Evolutionary conservation across 2,888 invertebrate genomes (phyloP), one percentile per base, ranked within the genome.

Genomic region (Xestia xanthographa): DNA sequence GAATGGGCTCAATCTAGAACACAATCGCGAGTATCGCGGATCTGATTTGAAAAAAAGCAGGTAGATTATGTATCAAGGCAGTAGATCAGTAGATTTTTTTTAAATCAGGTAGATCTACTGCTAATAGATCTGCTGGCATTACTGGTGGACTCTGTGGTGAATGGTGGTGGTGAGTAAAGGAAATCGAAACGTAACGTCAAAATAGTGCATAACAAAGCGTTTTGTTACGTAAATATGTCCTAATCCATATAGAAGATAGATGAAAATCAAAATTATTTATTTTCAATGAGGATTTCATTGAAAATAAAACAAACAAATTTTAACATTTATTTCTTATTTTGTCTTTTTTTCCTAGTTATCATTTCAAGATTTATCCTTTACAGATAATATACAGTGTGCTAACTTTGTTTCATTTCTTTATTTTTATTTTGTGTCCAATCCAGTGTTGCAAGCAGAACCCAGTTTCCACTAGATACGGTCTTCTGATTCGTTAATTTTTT

Each of bases 401-500:
- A 63, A 41, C 63, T 26, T n/a, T 63, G 75, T 41, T 43, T 62
- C 34, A 1, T 9, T 12, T 11, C 8, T 12, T 22, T 48, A 14
- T 38, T 9, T 58, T n/a, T 45, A 43, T 0, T 0, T 9, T 0
- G 1, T 43, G 11, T 5, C 72, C 79, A 63, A 78, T 79, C 56
- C 41, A 43, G 62, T 63, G 29, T 22, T 72, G 53, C 11, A 14
- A 26, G 5, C 22, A 5, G 20, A 50, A 17, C 0, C 8, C n/a
- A 8, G 22, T 66, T 34, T 17, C 1, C 48, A 6, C 14, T 6
- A 29, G 22, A 68, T 50, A 50, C 43, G 14, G n/a, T 73, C 17
- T 74, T 50, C 41, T 75, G 73, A 73, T 77, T 83, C 70, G 77
- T 76, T 69, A 66, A 26, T 17, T 26, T 34, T n/a, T 2, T 82